Percentiles rank a stretch among this genome's conserved stretches.
Evolutionary conservation across 2,888 invertebrate genomes (phyloP).

Genomic region (Cremastinae sp.): DNA sequence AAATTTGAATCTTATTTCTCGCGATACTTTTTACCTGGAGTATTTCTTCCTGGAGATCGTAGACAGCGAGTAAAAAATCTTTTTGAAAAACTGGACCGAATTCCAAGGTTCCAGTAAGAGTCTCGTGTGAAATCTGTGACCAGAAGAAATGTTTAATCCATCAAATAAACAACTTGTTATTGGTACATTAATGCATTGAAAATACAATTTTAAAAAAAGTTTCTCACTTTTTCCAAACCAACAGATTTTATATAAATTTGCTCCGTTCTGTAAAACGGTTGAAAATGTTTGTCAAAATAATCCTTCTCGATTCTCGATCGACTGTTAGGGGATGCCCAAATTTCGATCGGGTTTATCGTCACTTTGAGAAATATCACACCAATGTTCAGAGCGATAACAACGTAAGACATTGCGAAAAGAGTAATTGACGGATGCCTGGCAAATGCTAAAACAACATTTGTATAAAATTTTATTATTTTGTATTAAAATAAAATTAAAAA

Average conservation of each 20-base stretch:
- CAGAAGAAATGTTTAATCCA: no score
- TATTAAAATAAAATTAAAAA: neutral
- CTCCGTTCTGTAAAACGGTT: constrained; percentile 93
- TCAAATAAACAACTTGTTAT: no score
- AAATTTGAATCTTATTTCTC: neutral
- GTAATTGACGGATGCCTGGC: constrained; percentile 86
- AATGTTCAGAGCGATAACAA: constrained; percentile 84
- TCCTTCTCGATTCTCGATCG: constrained; percentile 91
- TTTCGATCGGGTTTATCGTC: constrained; percentile 93
- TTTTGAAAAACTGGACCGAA: constrained; percentile 90
- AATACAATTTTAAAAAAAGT: neutral
- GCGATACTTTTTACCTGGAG: constrained; percentile 81
- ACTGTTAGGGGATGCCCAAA: constrained; percentile 95
- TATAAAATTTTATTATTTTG: neutral
- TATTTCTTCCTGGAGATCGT: constrained; percentile 86
- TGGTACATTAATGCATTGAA: no score
- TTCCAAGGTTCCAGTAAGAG: constrained; percentile 78
- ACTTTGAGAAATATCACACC: constrained; percentile 87
- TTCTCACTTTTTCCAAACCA: constrained; percentile 82
- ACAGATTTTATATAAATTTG: constrained; percentile 91
- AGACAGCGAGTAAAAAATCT: constrained; percentile 88
- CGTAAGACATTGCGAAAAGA: constrained; percentile 84
- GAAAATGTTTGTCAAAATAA: constrained; percentile 93
- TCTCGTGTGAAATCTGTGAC: constrained; percentile 75
- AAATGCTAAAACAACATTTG: constrained; percentile 81